Percentiles rank a stretch among this genome's conserved stretches.
Conservation (phyloP, 2,888 invertebrate species). For the Amiota minor region DNA sequence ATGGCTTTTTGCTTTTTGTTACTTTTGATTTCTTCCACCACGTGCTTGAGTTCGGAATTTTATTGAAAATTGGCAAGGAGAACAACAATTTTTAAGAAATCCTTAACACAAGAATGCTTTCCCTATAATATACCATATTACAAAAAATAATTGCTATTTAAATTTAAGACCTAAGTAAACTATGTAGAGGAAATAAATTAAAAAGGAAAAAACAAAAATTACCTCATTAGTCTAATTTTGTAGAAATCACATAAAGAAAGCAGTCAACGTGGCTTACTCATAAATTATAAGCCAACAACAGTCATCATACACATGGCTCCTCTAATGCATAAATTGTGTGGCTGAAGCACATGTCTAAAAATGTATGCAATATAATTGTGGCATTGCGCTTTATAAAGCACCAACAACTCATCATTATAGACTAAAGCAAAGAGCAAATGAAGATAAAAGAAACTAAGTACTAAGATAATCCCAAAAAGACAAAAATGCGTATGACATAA, state of each 20-base stretch:
- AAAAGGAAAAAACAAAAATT: background rate
- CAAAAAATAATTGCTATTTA: too few relatives aligned
- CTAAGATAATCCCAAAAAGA: too few relatives aligned
- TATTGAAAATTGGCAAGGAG: conserved; percentile 3
- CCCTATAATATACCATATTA: too few relatives aligned
- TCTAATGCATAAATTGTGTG: conserved; percentile 12
- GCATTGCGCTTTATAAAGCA: conserved; percentile 23
- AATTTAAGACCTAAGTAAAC: too few relatives aligned
- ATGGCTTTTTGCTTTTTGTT: background rate
- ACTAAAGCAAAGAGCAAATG: background rate
- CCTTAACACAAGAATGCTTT: too few relatives aligned
- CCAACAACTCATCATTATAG: background rate
- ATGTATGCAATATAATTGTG: conserved; percentile 25
- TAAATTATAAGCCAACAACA: conserved; percentile 20
- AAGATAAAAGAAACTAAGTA: too few relatives aligned
- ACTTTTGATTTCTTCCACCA: background rate
- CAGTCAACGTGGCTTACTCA: background rate
- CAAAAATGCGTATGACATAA: conserved; percentile 17
- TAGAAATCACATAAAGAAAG: background rate
- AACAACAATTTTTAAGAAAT: background rate
- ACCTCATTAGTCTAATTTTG: conserved; percentile 24
- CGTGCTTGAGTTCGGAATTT: background rate
- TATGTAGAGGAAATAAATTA: background rate
- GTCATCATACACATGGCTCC: background rate
- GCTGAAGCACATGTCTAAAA: conserved; percentile 3